Percentiles rank a stretch among this genome's conserved stretches.
phyloP scores from a whole-genome alignment of 2,797 vertebrate species.

The Tragopan temminckii region DNA sequence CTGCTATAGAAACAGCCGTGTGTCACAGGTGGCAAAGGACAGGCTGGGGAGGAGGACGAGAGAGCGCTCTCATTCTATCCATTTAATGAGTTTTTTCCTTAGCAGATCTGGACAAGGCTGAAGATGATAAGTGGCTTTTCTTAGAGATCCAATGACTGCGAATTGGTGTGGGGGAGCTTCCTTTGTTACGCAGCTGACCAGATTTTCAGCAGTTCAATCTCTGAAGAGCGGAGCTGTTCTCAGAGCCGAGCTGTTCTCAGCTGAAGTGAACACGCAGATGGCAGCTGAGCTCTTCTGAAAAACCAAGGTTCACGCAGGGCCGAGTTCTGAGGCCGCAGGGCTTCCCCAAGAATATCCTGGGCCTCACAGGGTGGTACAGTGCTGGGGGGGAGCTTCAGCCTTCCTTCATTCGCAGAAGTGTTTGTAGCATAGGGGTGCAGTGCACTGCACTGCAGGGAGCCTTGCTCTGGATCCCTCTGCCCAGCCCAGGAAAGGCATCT shows the following conservation, averaged over 20 bases:
- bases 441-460: background rate
- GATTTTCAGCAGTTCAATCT: background rate
- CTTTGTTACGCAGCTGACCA: slow-evolving; percentile 26
- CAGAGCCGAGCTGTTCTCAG: background rate
- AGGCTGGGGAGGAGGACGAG: background rate
- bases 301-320: background rate
- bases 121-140: slow-evolving; percentile 34
- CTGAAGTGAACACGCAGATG: fast-evolving
- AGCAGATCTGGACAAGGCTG: background rate
- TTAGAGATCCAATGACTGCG: background rate
- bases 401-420: background rate
- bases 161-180: slow-evolving; percentile 14
- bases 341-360: background rate
- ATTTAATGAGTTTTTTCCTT: slow-evolving; percentile 49
- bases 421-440: background rate
- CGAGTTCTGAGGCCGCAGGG: background rate
- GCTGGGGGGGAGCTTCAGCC: background rate
- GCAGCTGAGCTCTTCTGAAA: background rate
- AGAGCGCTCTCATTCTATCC: slow-evolving; percentile 20
- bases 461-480: background rate
- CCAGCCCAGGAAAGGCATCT: background rate
- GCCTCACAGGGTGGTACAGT: background rate
- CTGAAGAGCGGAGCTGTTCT: background rate
- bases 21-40: slow-evolving; percentile 5
- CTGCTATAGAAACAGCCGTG: background rate